These are phyloP conservation scores for Campodea augens DNA, from an alignment of 1,140 invertebrate genomes.

Conservation along the genomic window DNA sequence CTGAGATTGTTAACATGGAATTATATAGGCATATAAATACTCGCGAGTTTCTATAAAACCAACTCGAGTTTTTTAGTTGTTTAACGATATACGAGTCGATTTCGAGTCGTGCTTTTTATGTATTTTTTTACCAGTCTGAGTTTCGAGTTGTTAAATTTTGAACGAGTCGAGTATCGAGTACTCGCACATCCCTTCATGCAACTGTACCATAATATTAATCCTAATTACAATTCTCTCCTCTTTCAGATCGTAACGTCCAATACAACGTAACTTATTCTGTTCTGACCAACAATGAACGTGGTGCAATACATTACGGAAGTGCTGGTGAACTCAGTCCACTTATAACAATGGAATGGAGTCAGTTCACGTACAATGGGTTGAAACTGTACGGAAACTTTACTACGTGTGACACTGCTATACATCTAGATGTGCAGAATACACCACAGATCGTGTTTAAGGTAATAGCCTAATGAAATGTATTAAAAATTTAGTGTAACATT, in stretches of 20 bases:
- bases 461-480: conserved; percentile 8
- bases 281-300: conserved; percentile 65
- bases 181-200: too few relatives aligned
- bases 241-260: conserved; percentile 67
- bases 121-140: too few relatives aligned
- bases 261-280: conserved; percentile 78
- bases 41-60: too few relatives aligned
- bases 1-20: too few relatives aligned
- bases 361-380: conserved; percentile 70
- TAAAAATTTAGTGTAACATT: neutral
- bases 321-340: conserved; percentile 92
- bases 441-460: conserved; percentile 70
- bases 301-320: conserved; percentile 68
- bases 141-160: too few relatives aligned
- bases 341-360: conserved; percentile 71
- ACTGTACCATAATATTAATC: too few relatives aligned
- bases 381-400: conserved; percentile 90
- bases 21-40: too few relatives aligned
- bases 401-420: conserved; percentile 58
- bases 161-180: too few relatives aligned
- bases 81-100: too few relatives aligned
- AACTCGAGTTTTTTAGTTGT: too few relatives aligned
- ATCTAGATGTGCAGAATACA: conserved; percentile 86
- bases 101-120: too few relatives aligned
- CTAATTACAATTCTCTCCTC: too few relatives aligned